A percentile compares a stretch with the other conserved stretches of the same genome.
Conservation (phyloP, 2,113 vertebrate species). For the Stigmatopora nigra region DNA sequence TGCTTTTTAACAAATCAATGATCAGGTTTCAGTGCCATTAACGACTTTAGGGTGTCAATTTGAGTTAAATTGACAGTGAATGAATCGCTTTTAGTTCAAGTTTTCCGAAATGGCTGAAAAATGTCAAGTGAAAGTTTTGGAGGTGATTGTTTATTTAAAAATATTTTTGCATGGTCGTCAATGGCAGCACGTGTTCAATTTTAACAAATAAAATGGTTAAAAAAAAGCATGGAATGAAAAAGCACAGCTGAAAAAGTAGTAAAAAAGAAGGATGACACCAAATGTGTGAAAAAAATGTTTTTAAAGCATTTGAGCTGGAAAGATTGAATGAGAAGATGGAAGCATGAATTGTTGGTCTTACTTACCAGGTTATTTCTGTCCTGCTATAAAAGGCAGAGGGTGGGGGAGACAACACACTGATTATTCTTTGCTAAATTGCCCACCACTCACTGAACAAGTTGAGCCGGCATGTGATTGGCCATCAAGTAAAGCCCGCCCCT, state of each 20-base stretch:
- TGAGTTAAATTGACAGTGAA: no score
- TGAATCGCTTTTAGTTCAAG: no score
- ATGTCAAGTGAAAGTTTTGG: no score
- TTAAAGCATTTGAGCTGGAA: not conserved
- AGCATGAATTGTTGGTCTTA: constrained; percentile 43
- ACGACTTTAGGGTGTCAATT: no score
- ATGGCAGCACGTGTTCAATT: not conserved
- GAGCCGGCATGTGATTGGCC: not conserved
- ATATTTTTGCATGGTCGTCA: no score
- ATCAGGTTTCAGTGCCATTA: no score
- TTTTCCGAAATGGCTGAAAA: no score
- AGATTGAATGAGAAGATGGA: constrained; percentile 16
- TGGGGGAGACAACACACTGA: constrained; percentile 65
- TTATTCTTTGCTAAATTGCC: constrained; percentile 64
- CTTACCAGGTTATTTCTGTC: constrained; percentile 99
- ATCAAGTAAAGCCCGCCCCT: not conserved
- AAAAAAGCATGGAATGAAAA: not conserved
- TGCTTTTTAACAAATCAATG: no score
- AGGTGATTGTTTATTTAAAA: no score
- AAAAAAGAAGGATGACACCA: not conserved
- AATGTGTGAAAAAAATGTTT: no score
- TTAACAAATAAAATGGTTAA: not conserved
- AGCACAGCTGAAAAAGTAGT: not conserved
- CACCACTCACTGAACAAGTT: constrained; percentile 19
- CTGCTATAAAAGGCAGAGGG: constrained; percentile 80